Evolutionary conservation across 2,113 vertebrate species (phyloP).

Genomic region (Dicerorhinus sumatrensis): DNA sequence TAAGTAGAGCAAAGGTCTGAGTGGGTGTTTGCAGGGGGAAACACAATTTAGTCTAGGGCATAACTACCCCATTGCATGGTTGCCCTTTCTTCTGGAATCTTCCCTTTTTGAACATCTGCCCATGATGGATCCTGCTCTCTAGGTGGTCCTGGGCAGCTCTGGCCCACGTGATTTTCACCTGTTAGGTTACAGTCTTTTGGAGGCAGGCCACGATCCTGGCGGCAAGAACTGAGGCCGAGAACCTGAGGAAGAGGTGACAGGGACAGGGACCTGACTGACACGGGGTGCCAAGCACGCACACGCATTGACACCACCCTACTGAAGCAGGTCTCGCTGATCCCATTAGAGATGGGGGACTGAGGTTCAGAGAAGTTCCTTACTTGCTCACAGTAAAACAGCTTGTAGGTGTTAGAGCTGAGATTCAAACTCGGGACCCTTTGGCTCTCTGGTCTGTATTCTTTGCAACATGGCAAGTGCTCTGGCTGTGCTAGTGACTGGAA

Average conservation of each 20-base stretch:
- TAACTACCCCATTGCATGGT: not conserved
- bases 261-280: not conserved
- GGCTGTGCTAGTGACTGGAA: not conserved
- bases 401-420: not conserved
- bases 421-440: not conserved
- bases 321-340: not conserved
- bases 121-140: not conserved
- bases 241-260: not conserved
- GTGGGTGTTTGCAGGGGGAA: not conserved
- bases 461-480: not conserved
- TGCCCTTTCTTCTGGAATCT: not conserved
- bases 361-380: not conserved
- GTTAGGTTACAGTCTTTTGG: not conserved
- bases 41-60: not conserved
- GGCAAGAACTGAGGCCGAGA: not conserved
- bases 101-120: not conserved
- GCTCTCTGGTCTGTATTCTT: not conserved
- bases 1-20: not conserved
- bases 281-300: accelerated
- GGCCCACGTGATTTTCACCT: not conserved
- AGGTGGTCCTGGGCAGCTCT: not conserved
- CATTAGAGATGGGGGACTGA: not conserved
- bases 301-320: not conserved
- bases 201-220: not conserved
- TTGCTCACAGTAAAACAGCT: not conserved